phyloP scores from a whole-genome alignment of 2,888 invertebrate genomes.

The Polydrusus cervinus region DNA sequence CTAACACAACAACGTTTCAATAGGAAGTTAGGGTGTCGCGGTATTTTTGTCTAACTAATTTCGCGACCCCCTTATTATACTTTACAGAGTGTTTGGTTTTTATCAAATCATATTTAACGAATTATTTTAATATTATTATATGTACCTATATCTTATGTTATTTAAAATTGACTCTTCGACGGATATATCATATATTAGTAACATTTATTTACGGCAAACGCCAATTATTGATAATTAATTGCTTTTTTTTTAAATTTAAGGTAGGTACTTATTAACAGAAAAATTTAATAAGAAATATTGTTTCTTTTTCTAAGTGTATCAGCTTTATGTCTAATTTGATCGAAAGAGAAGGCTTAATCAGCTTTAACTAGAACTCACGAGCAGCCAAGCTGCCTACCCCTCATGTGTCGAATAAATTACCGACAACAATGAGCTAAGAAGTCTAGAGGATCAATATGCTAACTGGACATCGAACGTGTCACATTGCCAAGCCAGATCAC shows the following conservation, averaged over 20 bases:
- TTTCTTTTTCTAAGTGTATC: too few relatives aligned
- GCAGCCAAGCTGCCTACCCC: too few relatives aligned
- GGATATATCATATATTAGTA: slow-evolving; percentile 26
- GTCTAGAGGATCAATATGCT: too few relatives aligned
- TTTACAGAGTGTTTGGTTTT: slow-evolving; percentile 43
- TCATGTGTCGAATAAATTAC: too few relatives aligned
- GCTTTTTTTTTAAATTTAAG: neutral
- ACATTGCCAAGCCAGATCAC: too few relatives aligned
- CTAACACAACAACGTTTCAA: slow-evolving; percentile 68
- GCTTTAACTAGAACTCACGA: too few relatives aligned
- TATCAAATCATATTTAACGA: slow-evolving; percentile 18
- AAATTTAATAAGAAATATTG: neutral
- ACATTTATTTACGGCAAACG: neutral
- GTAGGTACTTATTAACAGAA: neutral
- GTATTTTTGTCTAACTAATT: slow-evolving; percentile 56
- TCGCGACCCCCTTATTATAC: slow-evolving; percentile 45
- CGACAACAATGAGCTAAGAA: too few relatives aligned
- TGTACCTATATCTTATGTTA: slow-evolving; percentile 24
- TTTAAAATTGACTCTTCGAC: slow-evolving; percentile 45
- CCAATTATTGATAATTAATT: slow-evolving; percentile 1
- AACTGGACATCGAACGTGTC: too few relatives aligned
- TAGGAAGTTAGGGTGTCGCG: slow-evolving; percentile 64
- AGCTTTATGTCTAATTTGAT: too few relatives aligned
- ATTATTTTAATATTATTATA: neutral
- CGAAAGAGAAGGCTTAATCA: too few relatives aligned